Conservation (phyloP, 2,797 vertebrate species). For the Gymnothorax reevesii region DNA sequence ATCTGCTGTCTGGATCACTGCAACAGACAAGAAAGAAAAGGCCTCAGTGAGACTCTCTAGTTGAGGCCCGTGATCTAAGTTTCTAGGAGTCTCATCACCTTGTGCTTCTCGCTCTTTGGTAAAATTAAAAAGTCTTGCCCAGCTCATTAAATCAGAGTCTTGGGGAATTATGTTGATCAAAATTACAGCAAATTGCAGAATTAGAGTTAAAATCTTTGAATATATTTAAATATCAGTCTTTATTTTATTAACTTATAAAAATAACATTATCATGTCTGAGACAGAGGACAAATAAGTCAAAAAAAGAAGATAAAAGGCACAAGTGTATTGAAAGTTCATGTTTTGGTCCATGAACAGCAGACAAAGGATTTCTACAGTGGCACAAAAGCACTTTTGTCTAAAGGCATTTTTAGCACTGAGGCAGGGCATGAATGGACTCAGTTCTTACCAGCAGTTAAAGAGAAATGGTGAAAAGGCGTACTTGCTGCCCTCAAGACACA, state of each 20-base stretch:
- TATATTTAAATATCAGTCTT: conserved; percentile 37
- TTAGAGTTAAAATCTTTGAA: conserved; percentile 47
- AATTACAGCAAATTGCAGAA: conserved; percentile 49
- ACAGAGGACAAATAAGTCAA: background rate
- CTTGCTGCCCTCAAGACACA: background rate
- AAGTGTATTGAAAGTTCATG: conserved; percentile 17
- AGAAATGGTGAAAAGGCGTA: background rate
- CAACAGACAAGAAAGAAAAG: conserved; percentile 23
- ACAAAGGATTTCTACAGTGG: background rate
- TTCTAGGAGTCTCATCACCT: conserved; percentile 26
- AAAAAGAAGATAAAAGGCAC: background rate
- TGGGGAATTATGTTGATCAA: conserved; percentile 49
- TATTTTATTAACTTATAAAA: conserved; percentile 38
- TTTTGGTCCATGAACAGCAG: background rate
- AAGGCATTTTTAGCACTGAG: conserved; percentile 29
- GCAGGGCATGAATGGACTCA: background rate
- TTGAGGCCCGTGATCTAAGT: conserved; percentile 10
- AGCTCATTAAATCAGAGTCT: conserved; percentile 62
- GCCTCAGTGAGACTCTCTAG: background rate
- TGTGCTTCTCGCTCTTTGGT: conserved; percentile 36
- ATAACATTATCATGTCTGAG: conserved; percentile 1
- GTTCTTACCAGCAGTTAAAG: background rate
- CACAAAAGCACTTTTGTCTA: conserved; percentile 24
- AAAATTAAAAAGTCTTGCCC: conserved; percentile 57
- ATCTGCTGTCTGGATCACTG: background rate